Percentiles rank a stretch among this genome's conserved stretches.
Conservation (phyloP, 1,140 invertebrate genomes). For the Arctopsyche grandis region DNA sequence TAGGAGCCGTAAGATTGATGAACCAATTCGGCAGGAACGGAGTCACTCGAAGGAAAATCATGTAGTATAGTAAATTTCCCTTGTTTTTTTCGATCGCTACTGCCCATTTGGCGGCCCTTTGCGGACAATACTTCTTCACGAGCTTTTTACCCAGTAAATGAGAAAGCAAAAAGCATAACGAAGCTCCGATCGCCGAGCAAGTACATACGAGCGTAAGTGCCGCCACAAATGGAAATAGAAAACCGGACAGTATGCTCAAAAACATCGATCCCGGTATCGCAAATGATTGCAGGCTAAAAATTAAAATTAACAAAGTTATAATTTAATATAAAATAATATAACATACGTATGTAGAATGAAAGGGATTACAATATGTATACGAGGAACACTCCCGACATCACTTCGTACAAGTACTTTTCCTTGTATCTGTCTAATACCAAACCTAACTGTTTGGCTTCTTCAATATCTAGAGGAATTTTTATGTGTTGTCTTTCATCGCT, state of each 20-base stretch:
- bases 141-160: slow-evolving; percentile 87
- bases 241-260: slow-evolving; percentile 96
- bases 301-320: slow-evolving; percentile 58
- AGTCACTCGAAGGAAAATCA: slow-evolving; percentile 96
- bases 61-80: slow-evolving; percentile 94
- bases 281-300: slow-evolving; percentile 94
- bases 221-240: slow-evolving; percentile 93
- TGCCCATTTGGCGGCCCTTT: slow-evolving; percentile 87
- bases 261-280: slow-evolving; percentile 99
- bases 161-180: slow-evolving; percentile 94
- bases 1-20: slow-evolving; percentile 96
- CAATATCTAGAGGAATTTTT: slow-evolving; percentile 92
- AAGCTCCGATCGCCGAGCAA: slow-evolving; percentile 96
- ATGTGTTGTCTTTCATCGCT: slow-evolving; percentile 90
- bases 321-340: background rate
- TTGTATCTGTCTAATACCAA: slow-evolving; percentile 92
- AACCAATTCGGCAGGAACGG: slow-evolving; percentile 99
- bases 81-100: slow-evolving; percentile 85
- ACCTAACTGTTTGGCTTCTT: slow-evolving; percentile 96
- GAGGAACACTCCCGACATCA: slow-evolving; percentile 87
- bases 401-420: slow-evolving; percentile 93
- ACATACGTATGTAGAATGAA: background rate
- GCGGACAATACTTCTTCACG: slow-evolving; percentile 90
- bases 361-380: slow-evolving; percentile 99
- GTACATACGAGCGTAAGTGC: slow-evolving; percentile 93